Evolutionary conservation across 35 echinoderm and acorn worm species (phyloP), one percentile per base, ranked within the genome.

Genomic region (Stichopus chloronotus): DNA sequence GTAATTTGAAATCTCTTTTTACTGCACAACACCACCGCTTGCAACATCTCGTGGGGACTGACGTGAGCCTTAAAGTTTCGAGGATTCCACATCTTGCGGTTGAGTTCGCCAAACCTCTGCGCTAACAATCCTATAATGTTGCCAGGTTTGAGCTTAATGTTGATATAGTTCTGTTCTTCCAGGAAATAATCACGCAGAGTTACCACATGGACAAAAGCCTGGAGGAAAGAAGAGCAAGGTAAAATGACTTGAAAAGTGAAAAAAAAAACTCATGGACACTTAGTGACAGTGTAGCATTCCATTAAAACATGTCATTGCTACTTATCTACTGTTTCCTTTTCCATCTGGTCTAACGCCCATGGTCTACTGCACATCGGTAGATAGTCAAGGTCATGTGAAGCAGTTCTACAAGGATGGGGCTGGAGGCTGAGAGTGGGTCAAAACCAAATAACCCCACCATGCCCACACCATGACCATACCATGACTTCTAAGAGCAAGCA

Each of bases 41-140:
- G 97, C 59, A 99, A 90, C 95, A 99, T 99, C 78, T 99, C 95
- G 87, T 99, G 97, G 10, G 97, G 97, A 81, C 95, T 99, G 88
- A 99, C 97, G 58, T 99, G 97, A 78, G 97, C 97, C 74, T 99
- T 99, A 77, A 99, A 99, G 92, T 99, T 99, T 22, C 95, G 78
- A 3, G 94, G 97, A 54, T 99, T 99, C 97, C 97, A 99, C 97
- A 99, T 99, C 92, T 99, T 99, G 12, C 97, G 90, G 87, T 96
- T 96, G 53, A 99, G 83, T 79, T 96, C 97, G 5, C 97, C 97
- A 90, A 99, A 99, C 65, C 97, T 94, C 90, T 99, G 97, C 13
- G 97, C 94, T 77, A 99, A 71, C 19, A 99, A 74, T 55, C 81
- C 92, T 84, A 99, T 93, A 87, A 99, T 99, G 92, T 96, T 94